phyloP scores from a whole-genome alignment of 2,113 vertebrate species.

The Mustelus asterias region DNA sequence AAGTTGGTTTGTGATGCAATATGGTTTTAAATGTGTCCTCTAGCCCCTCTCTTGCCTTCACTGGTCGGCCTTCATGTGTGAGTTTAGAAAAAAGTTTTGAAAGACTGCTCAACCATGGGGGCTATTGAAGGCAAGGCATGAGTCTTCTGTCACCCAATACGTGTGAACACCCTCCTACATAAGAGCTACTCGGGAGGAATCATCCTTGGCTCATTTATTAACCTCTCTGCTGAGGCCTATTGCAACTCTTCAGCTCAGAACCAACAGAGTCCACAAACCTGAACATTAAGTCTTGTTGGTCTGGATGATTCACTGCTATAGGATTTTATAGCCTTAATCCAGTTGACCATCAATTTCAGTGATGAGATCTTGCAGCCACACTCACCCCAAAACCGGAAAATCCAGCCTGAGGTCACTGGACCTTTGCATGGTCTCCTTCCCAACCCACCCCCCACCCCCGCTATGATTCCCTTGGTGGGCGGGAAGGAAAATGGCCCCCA shows the following conservation, averaged over 20 bases:
- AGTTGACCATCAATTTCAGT: neutral
- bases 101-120: neutral
- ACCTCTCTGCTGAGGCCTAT: neutral
- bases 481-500: too few relatives aligned
- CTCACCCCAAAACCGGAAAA: too few relatives aligned
- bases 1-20: neutral
- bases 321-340: neutral
- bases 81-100: neutral
- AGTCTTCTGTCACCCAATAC: neutral
- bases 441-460: too few relatives aligned
- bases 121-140: neutral
- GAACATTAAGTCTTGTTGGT: neutral
- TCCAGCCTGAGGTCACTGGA: too few relatives aligned
- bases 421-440: too few relatives aligned
- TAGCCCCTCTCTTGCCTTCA: neutral
- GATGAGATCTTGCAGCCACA: too few relatives aligned
- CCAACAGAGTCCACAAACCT: neutral
- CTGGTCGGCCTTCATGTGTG: neutral
- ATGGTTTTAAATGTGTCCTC: neutral
- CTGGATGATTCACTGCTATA: neutral
- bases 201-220: neutral
- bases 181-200: neutral
- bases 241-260: neutral
- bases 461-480: too few relatives aligned
- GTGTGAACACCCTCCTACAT: neutral